These are phyloP conservation scores for Sebastes iracundus DNA, from an alignment of 2,797 vertebrate species.

Conservation along the genomic window DNA sequence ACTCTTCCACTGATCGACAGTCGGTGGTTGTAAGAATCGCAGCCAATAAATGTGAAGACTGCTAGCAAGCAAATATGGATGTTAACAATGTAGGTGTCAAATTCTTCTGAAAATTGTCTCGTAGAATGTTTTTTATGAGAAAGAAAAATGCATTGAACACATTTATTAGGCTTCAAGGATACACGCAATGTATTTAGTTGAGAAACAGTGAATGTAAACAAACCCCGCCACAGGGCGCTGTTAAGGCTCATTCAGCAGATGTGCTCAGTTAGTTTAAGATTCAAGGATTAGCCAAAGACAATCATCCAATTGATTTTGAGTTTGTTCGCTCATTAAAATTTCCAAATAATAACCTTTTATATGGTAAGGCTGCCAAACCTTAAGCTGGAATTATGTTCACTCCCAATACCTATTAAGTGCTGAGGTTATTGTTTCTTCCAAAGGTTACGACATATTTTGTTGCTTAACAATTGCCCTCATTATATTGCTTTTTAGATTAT, in stretches of 20 bases:
- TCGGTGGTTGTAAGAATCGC: background rate
- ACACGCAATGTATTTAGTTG: background rate
- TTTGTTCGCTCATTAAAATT: constrained; percentile 22
- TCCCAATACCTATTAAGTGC: constrained; percentile 3
- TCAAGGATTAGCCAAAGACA: background rate
- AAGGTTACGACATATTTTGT: background rate
- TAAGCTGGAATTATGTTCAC: background rate
- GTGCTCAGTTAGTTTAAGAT: background rate
- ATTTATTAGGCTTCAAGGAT: background rate
- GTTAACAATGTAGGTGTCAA: background rate
- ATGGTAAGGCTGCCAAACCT: background rate
- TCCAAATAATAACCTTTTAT: constrained; percentile 34
- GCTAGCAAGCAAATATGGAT: background rate
- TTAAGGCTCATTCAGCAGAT: background rate
- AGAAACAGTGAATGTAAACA: background rate
- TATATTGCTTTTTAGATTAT: constrained; percentile 7
- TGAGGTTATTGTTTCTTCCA: constrained; percentile 16
- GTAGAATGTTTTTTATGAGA: background rate
- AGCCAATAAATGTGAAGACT: background rate
- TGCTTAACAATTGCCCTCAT: background rate
- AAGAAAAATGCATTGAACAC: background rate
- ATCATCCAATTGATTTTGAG: constrained; percentile 31
- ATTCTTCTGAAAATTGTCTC: background rate
- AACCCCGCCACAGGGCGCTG: background rate
- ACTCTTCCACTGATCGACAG: background rate